Evolutionary conservation across 92 coral and sea anemone species (phyloP), one percentile per base, ranked within the genome.

Genomic region (Parazoanthus swiftii): DNA sequence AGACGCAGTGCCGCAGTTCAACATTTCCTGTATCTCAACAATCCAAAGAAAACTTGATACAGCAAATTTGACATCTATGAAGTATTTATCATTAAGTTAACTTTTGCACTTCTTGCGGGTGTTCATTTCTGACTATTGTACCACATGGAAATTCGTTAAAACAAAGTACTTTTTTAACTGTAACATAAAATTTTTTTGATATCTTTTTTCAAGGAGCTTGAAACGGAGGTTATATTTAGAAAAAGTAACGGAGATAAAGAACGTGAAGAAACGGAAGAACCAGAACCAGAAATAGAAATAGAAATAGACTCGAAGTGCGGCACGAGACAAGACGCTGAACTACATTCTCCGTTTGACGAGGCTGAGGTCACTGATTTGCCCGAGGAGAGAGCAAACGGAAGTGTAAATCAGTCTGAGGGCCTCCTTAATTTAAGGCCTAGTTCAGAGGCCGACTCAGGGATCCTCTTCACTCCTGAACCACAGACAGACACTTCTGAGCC

Each of bases 221-320:
- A 70, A 84, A 72, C 72, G 44, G 63, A 84, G 66, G 33, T 72
- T 33, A 71, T 84, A 68, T 71, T 67, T 25, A 71, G 68, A 15
- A 71, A 84, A 43, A 50, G 5, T 21, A 36, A 43, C 14, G 87
- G 68, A 20, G 48, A n/a, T 5, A 50, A 20, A 1, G 54, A 21
- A 25, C 33, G 7, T 7, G 86, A 82, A 81, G 50, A 13, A 10
- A 5, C 5, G 25, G 63, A 21, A 83, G 77, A 83, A 26, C 16
- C 46, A 83, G 77, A 83, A 26, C 16, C 46, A 29, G 33, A 29
- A 29, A 29, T 29, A 50, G 23, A 48, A 72, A 71, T 6, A 16
- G 79, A 71, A 18, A 46, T 51, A 81, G 74, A 82, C 63, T n/a
- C 80, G 48, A 76, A 10, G 29, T 20, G 80, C n/a, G 51, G 16